A percentile compares a stretch with the other conserved stretches of the same genome.
Evolutionary conservation across 2,797 vertebrate species (phyloP).

Genomic region (Ataeniobius toweri): DNA sequence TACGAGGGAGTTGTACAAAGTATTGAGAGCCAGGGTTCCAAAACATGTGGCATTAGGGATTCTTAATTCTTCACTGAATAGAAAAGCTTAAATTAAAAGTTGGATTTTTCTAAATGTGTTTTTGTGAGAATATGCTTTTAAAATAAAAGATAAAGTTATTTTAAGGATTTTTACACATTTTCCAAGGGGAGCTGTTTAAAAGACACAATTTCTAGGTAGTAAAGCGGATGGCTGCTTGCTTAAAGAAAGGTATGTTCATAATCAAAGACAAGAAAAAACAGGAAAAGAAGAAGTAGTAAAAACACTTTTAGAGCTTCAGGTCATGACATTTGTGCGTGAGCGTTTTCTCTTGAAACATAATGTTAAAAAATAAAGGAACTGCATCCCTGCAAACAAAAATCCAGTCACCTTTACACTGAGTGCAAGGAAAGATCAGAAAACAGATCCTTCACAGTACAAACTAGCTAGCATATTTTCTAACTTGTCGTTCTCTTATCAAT

Average conservation of each 20-base stretch:
- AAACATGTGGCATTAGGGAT: not conserved
- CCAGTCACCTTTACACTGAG: not conserved
- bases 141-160: not conserved
- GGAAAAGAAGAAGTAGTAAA: not conserved
- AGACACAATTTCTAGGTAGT: not conserved
- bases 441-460: not conserved
- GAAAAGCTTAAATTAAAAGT: not conserved
- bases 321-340: not conserved
- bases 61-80: not conserved
- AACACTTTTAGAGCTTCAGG: not conserved
- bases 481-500: not conserved
- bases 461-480: not conserved
- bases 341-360: not conserved
- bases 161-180: not conserved
- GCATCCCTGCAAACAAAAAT: not conserved
- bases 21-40: not conserved
- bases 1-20: not conserved
- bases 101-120: not conserved
- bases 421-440: not conserved
- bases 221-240: not conserved
- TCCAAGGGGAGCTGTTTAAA: not conserved
- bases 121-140: not conserved
- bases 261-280: not conserved
- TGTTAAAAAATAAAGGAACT: not conserved
- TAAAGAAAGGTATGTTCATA: not conserved